A percentile compares a stretch with the other conserved stretches of the same genome.
These are phyloP conservation scores for Danaus melanippus DNA, from an alignment of 1,140 invertebrate genomes.

Conservation along the genomic window DNA sequence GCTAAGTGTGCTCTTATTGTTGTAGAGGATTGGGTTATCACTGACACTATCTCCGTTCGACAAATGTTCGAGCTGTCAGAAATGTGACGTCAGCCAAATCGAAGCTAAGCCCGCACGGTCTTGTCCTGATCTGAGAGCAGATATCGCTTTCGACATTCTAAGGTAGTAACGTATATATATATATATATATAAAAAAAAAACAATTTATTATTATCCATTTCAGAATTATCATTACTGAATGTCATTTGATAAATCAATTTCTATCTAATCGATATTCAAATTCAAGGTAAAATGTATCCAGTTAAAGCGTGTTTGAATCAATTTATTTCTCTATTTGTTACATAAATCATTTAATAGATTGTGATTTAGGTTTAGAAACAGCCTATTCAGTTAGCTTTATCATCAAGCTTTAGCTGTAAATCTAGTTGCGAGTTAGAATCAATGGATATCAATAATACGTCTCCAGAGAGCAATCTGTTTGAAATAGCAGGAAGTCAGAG, in stretches of 20 bases:
- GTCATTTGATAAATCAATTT: no score
- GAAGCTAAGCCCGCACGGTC: conserved; percentile 34
- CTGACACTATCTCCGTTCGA: conserved; percentile 70
- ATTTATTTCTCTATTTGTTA: conserved; percentile 3
- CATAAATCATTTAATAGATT: not conserved
- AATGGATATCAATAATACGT: conserved; percentile 58
- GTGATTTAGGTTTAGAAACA: conserved; percentile 3
- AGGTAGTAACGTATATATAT: conserved; percentile 22
- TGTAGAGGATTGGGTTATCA: conserved; percentile 68
- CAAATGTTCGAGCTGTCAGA: conserved; percentile 70
- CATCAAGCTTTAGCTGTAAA: conserved; percentile 43
- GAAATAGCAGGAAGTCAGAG: conserved; percentile 7
- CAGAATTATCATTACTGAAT: no score
- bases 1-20: conserved; percentile 70
- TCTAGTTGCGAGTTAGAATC: conserved; percentile 57
- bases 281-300: no score
- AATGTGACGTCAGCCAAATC: conserved; percentile 67
- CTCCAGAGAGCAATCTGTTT: conserved; percentile 45
- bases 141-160: conserved; percentile 43
- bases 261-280: no score
- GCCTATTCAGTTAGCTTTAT: conserved; percentile 21
- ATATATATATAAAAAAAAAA: no score
- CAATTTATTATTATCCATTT: no score
- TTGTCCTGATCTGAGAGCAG: conserved; percentile 39
- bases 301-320: no score